Conservation (phyloP, 1,140 invertebrate genomes). For the Cotesia typhae region DNA sequence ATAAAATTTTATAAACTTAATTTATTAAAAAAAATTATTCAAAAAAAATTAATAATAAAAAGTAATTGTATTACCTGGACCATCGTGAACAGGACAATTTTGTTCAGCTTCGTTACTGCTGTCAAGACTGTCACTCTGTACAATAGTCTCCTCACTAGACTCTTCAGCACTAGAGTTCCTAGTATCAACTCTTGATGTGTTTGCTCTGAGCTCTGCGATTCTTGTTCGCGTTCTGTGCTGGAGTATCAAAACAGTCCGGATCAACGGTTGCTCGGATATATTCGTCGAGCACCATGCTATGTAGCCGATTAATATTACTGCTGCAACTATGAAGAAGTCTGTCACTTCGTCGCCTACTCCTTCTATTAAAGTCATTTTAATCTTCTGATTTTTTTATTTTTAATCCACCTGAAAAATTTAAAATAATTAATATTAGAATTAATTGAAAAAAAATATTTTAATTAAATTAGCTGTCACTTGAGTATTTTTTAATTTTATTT, state of each 20-base stretch:
- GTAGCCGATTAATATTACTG: constrained; percentile 70
- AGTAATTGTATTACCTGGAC: constrained; percentile 41
- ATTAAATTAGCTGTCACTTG: too few species aligned
- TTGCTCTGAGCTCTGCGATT: constrained; percentile 52
- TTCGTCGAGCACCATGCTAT: constrained; percentile 79
- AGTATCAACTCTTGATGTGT: constrained; percentile 39
- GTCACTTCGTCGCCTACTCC: constrained; percentile 86
- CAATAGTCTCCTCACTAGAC: constrained; percentile 47
- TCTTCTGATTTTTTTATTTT: background rate
- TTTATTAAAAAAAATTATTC: too few species aligned
- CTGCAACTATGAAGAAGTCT: constrained; percentile 73
- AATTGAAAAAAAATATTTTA: too few species aligned
- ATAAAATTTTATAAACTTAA: too few species aligned
- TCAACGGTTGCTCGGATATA: constrained; percentile 64
- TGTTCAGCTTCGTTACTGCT: constrained; percentile 43
- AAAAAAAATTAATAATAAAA: too few species aligned
- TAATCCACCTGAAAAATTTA: background rate
- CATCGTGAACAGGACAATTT: constrained; percentile 45
- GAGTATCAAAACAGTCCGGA: constrained; percentile 67
- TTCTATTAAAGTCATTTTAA: constrained; percentile 75
- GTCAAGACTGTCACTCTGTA: constrained; percentile 34
- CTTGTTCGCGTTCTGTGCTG: constrained; percentile 57
- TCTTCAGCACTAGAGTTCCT: constrained; percentile 27
- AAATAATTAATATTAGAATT: too few species aligned
- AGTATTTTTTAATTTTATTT: too few species aligned